phyloP scores from a whole-genome alignment of 2,888 invertebrate genomes.

The Phanerotoma sp. region DNA sequence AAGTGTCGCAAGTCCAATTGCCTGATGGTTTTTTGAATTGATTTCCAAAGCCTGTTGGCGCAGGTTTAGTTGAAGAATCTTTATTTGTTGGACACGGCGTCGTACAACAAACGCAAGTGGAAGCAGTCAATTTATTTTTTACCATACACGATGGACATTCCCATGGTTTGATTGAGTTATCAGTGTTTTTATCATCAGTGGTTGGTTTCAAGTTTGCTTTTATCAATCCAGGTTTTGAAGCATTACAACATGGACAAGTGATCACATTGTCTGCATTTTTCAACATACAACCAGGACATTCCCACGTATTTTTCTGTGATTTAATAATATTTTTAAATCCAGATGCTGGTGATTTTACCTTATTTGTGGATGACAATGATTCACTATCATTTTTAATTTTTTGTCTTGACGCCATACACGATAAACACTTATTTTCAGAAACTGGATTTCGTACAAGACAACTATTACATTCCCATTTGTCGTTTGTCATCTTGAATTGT shows the following conservation, averaged over 20 bases:
- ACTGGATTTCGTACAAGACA: slow-evolving; percentile 62
- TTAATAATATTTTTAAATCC: slow-evolving; percentile 39
- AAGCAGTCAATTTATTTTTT: slow-evolving; percentile 59
- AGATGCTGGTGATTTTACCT: slow-evolving; percentile 20
- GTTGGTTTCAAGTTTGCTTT: slow-evolving; percentile 25
- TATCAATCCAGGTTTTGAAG: slow-evolving; percentile 47
- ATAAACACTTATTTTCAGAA: slow-evolving; percentile 58
- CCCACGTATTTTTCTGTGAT: slow-evolving; percentile 60
- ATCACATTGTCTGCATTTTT: slow-evolving; percentile 54
- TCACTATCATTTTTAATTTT: slow-evolving; percentile 32
- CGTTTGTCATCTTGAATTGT: slow-evolving; percentile 39
- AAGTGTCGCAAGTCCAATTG: slow-evolving; percentile 64
- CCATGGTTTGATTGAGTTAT: slow-evolving; percentile 61
- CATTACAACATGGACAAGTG: slow-evolving; percentile 45
- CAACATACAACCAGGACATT: slow-evolving; percentile 65
- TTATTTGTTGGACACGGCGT: slow-evolving; percentile 51
- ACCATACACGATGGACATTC: slow-evolving; percentile 68
- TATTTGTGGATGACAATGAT: slow-evolving; percentile 12
- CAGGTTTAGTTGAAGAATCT: slow-evolving; percentile 12
- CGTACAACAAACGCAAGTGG: slow-evolving; percentile 62
- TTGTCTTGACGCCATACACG: slow-evolving; percentile 61
- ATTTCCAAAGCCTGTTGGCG: slow-evolving; percentile 44
- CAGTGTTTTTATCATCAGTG: neutral
- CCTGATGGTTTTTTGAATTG: slow-evolving; percentile 55
- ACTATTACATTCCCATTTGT: slow-evolving; percentile 62